These are phyloP conservation scores for Ornithoptera alexandrae DNA, from an alignment of 2,888 invertebrate genomes.

Conservation along the genomic window DNA sequence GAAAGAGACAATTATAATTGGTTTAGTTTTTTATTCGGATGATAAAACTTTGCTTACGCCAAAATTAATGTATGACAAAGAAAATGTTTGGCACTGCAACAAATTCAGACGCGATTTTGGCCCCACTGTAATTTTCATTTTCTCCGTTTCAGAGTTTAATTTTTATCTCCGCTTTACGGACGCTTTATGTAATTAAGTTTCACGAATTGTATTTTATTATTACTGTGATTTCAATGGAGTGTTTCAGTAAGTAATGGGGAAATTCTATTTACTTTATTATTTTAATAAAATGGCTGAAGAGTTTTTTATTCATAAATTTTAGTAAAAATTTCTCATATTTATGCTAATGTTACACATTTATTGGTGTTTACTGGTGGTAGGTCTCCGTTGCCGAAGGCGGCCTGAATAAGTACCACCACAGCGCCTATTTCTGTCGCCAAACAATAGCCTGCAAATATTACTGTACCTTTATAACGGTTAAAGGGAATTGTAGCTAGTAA, in stretches of 20 bases:
- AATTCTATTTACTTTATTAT: background rate
- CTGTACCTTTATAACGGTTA: no score
- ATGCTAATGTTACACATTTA: no score
- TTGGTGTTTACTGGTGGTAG: no score
- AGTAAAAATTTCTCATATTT: no score
- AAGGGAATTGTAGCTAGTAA: no score
- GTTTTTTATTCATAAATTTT: background rate
- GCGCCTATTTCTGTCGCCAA: no score
- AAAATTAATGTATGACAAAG: background rate
- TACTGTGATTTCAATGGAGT: conserved; percentile 13
- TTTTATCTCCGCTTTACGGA: conserved; percentile 20
- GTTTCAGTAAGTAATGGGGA: conserved; percentile 32
- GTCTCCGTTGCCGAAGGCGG: no score
- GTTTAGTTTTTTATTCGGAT: background rate
- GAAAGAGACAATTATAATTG: background rate
- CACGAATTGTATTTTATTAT: conserved; percentile 23
- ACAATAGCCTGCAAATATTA: no score
- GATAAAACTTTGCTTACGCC: background rate
- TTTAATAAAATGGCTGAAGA: background rate
- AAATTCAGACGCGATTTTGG: conserved; percentile 33
- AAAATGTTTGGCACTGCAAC: conserved; percentile 38
- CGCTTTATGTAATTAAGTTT: conserved; percentile 24
- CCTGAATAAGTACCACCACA: no score
- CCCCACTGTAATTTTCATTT: conserved; percentile 23
- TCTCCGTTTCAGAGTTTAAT: conserved; percentile 20